Base-by-base conservation (phyloP, 1,140 invertebrate genomes). In the Leptopilina boulardi region DNA sequence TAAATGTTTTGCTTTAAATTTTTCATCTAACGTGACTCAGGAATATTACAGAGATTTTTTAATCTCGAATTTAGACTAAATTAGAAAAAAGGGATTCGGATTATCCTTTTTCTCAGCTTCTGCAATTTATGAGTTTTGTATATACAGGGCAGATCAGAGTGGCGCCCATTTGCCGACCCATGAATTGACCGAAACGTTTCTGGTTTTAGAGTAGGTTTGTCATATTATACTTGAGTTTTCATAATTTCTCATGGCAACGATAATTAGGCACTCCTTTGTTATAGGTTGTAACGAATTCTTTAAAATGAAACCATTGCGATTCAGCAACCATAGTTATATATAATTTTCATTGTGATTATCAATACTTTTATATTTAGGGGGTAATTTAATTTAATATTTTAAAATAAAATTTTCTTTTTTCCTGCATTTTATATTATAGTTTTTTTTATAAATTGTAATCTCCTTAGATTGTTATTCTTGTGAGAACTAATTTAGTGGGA, bases 201-300 rank as follows among this genome's bases (percentile, higher is more conserved):
- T 15, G 56, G 59, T 66, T 66, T 38, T n/a, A n/a, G n/a, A 56
- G 18, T 18, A 6, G 54, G 54, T 56, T 56, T 56, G 54, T 56
- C 54, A 56, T 56, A 26, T 23, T 13, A n/a, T 51, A 59, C 19
- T 51, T 66, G 30, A 26, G 72, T 59, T 77, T 51, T 44, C 76
- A 73, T 73, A 59, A 77, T 72, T 73, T 77, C 34, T 77, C 38
- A 73, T 34, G 75, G 51, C 19, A 21, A 38, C 51, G 51, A 56
- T 73, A 73, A 71, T 66, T 77, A 77, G 59, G 19, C 34, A 73
- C 70, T 66, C 19, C 59, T 30, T 19, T 10, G 8, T 71, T 18
- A 47, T 72, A 72, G 75, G 56, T 41, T 54, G 71, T 54, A 70
- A 51, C 41, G 41, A 77, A 74, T 77, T 73, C 73, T 66, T 66